These are phyloP conservation scores for Venturia canescens DNA, from an alignment of 1,140 invertebrate genomes.

Conservation along the genomic window DNA sequence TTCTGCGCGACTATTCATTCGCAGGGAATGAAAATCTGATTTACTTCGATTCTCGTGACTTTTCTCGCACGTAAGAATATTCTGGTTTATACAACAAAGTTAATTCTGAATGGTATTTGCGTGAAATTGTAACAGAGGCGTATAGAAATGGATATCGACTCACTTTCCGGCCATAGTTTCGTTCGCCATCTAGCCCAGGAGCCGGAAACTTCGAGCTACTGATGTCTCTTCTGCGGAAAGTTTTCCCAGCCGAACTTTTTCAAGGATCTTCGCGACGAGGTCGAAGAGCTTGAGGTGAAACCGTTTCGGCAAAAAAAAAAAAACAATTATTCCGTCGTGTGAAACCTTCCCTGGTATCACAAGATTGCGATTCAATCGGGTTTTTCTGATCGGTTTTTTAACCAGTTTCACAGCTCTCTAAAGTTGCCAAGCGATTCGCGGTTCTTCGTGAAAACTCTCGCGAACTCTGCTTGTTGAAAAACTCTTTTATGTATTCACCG, in stretches of 20 bases:
- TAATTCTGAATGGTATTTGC: not conserved
- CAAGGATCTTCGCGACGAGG: not conserved
- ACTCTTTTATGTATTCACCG: not conserved
- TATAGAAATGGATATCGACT: not conserved
- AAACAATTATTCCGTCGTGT: not conserved
- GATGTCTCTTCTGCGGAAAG: not conserved
- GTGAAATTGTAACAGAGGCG: not conserved
- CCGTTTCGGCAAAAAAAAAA: not conserved
- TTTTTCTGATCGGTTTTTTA: not conserved
- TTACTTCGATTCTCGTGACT: no score
- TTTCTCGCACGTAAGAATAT: not conserved
- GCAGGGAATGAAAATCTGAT: not conserved
- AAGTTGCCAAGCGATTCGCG: not conserved
- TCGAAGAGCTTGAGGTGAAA: not conserved
- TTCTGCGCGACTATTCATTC: not conserved
- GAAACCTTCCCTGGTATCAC: not conserved
- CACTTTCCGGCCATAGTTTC: not conserved
- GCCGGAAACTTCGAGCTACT: not conserved
- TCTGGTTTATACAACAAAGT: not conserved
- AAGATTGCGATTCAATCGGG: not conserved
- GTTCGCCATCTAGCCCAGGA: constrained; percentile 3
- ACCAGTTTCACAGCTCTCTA: not conserved
- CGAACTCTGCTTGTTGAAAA: not conserved
- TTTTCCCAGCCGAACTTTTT: not conserved
- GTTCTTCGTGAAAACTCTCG: not conserved